Base-by-base conservation (phyloP, 2,888 invertebrate species). In the Chorisops tibialis region DNA sequence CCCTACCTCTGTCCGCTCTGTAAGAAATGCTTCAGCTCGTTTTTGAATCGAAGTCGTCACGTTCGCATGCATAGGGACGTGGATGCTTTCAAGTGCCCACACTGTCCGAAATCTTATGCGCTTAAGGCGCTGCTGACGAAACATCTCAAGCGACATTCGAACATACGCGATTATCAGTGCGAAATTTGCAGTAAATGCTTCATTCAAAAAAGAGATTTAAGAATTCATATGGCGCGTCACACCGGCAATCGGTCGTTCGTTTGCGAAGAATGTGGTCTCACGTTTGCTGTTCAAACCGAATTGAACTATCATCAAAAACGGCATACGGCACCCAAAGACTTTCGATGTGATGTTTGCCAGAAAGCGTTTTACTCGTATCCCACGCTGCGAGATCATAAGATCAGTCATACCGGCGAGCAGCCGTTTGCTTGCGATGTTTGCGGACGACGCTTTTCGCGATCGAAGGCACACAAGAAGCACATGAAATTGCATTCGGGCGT, bases 1-100 rank as follows among this genome's bases (percentile, higher is more conserved):
- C 81, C 81, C 0, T 81, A 80, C 62, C 74, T 73, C 0, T 81
- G 81, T 49, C 54, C 41, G 2, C n/a, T 41, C n/a, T 54, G 54
- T 22, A 39, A 35, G 16, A 54, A 54, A 41, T 39, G 54, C 5
- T 54, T 54, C 14, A 43, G 6, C 24, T 54, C 54, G 21, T 41
- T 41, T 16, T 14, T 54, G 41, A 54, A 43, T 14, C 43, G 58
- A 6, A 45, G 37, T 6, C n/a, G 30, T 67, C 72, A 72, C 51
- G 70, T 70, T 69, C 70, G 71, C 2, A 71, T 71, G 39, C 72
- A 72, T 61, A 70, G 70, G 18, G 67, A 70, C 49, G 68, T 67
- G 16, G 60, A 67, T 3, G 67, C 68, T 1, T 67, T 56, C 38
- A 52, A 67, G n/a, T 68, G 68, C 30, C 63, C 61, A 12, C 47